Conservation (phyloP, 2,888 invertebrate species). For the Agelastica alni region DNA sequence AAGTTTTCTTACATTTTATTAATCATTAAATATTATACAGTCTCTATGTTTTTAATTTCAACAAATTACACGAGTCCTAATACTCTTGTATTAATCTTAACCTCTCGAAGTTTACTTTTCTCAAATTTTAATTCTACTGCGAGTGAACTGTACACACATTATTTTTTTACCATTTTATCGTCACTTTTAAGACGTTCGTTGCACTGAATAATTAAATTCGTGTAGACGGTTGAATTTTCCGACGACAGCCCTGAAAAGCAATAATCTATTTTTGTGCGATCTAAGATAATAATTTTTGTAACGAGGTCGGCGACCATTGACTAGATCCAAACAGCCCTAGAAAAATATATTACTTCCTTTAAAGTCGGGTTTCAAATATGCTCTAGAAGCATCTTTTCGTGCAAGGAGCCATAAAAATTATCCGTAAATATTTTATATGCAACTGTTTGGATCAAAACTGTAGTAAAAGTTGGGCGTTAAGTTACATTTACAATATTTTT, state of each 20-base stretch:
- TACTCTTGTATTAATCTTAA: too few species aligned
- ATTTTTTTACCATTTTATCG: too few species aligned
- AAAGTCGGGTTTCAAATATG: constrained; percentile 2
- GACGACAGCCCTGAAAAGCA: neutral
- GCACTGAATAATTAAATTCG: too few species aligned
- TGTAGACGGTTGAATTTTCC: too few species aligned
- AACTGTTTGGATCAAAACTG: neutral
- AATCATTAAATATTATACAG: too few species aligned
- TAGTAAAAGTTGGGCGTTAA: neutral
- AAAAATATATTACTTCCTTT: neutral
- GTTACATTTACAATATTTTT: neutral
- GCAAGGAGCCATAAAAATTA: neutral
- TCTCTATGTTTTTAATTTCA: too few species aligned
- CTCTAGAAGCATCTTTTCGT: neutral
- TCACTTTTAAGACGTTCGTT: too few species aligned
- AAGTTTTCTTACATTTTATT: too few species aligned
- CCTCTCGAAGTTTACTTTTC: too few species aligned
- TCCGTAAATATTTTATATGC: neutral
- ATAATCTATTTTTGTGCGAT: neutral
- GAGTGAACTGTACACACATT: too few species aligned
- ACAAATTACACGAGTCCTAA: too few species aligned
- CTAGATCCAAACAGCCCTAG: neutral
- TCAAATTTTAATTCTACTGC: too few species aligned
- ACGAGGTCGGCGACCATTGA: neutral
- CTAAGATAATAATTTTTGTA: neutral